phyloP scores from a whole-genome alignment of 2,113 vertebrate species.

The Mirounga angustirostris region DNA sequence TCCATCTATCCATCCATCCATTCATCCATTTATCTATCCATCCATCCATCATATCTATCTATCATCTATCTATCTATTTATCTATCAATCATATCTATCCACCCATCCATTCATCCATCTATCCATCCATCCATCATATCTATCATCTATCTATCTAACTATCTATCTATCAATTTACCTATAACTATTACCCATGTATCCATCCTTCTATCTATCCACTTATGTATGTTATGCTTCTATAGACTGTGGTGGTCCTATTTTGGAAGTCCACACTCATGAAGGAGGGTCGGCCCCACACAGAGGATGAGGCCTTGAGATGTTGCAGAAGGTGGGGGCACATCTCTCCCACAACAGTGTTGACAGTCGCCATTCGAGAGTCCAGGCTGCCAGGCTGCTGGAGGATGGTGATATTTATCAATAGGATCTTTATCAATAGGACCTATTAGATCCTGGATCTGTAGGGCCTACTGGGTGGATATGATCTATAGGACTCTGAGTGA shows the following conservation, averaged over 20 bases:
- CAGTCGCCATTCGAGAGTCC: not conserved
- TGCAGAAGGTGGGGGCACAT: not conserved
- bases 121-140: no score
- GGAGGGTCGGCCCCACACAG: rapidly evolving
- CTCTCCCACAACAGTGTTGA: not conserved
- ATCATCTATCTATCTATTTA: not conserved
- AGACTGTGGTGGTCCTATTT: rapidly evolving
- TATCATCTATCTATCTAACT: not conserved
- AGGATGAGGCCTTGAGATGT: not conserved
- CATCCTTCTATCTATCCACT: not conserved
- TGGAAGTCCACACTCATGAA: not conserved
- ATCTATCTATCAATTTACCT: not conserved
- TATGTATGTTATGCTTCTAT: rapidly evolving
- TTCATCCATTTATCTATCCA: no score
- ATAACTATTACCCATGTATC: not conserved
- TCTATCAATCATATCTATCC: not conserved
- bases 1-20: no score
- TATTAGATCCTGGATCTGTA: not conserved
- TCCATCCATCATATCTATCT: not conserved
- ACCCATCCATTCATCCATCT: not conserved
- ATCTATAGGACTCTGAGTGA: rapidly evolving
- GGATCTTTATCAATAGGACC: not conserved
- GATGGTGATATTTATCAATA: not conserved
- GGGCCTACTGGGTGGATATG: no score
- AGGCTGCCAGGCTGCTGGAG: not conserved